Evolutionary conservation across 2,113 vertebrate genomes (phyloP).

Genomic region (Onychostruthus taczanowskii): DNA sequence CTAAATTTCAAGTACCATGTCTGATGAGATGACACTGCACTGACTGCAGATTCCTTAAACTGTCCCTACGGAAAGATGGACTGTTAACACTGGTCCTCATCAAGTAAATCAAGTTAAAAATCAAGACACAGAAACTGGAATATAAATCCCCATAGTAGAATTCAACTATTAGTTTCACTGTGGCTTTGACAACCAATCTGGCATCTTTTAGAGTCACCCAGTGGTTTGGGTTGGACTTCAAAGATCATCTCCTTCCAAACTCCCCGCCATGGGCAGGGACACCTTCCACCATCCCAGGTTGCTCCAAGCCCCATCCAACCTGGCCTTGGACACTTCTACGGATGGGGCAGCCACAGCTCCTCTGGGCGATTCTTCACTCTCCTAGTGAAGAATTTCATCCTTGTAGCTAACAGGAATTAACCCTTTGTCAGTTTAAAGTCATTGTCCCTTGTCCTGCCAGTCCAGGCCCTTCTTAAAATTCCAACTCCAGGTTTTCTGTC

Average conservation of each 20-base stretch:
- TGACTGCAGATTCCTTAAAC: not conserved
- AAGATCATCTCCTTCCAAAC: not conserved
- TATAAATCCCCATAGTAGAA: not conserved
- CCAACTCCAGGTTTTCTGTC: not conserved
- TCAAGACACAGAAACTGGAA: not conserved
- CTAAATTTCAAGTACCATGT: not conserved
- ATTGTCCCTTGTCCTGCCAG: not conserved
- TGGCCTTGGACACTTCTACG: not conserved
- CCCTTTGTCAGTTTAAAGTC: not conserved
- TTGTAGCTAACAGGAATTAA: no score
- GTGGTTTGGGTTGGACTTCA: not conserved
- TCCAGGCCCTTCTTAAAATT: not conserved
- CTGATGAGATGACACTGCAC: not conserved
- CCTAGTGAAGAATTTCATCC: not conserved
- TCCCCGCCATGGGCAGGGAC: not conserved
- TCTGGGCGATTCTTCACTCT: not conserved
- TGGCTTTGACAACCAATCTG: not conserved
- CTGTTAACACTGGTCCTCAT: not conserved
- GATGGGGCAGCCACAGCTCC: not conserved
- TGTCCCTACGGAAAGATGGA: not conserved
- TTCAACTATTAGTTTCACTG: not conserved
- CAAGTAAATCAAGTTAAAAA: not conserved
- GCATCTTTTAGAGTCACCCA: not conserved
- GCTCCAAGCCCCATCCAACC: fast-evolving
- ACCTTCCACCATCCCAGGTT: not conserved